Evolutionary conservation across 1,140 invertebrate species (phyloP).

Genomic region (Periplaneta americana): DNA sequence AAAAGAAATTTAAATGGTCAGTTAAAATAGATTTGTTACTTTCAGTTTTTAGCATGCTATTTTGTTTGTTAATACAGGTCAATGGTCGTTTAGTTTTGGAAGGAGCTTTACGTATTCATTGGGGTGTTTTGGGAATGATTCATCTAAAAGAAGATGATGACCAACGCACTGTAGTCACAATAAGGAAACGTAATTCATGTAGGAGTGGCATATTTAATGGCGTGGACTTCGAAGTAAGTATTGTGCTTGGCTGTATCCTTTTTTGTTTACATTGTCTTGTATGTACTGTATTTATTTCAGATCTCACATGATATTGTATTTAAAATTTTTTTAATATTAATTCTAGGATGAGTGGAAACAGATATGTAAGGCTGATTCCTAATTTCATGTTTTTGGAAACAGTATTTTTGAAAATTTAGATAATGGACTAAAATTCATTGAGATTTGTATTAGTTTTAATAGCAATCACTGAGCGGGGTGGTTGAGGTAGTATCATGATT

Average conservation of each 20-base stretch:
- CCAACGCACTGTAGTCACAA: constrained; percentile 65
- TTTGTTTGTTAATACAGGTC: constrained; percentile 38
- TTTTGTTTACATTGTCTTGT: neutral
- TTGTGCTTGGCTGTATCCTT: neutral
- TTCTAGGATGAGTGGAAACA: too few species aligned
- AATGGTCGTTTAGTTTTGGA: constrained; percentile 74
- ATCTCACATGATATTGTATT: too few species aligned
- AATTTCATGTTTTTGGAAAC: too few species aligned
- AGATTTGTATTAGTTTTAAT: too few species aligned
- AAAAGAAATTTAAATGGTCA: neutral
- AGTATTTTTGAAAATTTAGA: too few species aligned
- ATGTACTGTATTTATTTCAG: neutral
- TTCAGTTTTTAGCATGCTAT: neutral
- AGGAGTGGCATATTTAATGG: constrained; percentile 36
- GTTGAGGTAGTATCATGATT: too few species aligned
- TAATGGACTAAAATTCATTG: too few species aligned
- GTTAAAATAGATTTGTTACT: too few species aligned
- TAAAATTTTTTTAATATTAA: too few species aligned
- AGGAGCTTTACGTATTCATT: constrained; percentile 75
- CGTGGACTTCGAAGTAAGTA: constrained; percentile 8
- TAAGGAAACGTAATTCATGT: constrained; percentile 63
- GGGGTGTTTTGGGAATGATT: constrained; percentile 79
- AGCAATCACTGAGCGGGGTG: too few species aligned
- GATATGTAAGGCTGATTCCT: too few species aligned
- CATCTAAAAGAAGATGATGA: constrained; percentile 85